Evolutionary conservation across 92 coral and sea anemone species (phyloP), one percentile per base, ranked within the genome.

Genomic region (Palythoa grandis): DNA sequence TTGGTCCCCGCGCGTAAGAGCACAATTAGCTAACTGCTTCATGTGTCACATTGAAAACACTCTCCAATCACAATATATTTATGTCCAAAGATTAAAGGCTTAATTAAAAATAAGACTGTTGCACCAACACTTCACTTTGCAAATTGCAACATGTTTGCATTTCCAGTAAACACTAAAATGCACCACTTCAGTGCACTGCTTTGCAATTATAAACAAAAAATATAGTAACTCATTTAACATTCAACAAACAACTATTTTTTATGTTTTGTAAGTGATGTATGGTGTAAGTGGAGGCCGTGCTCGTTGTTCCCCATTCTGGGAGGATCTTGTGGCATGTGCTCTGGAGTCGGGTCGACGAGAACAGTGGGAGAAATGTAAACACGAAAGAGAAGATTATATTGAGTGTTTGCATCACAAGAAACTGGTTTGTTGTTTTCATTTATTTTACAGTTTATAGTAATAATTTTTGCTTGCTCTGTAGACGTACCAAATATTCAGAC

Each of bases 381-480:
- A 88, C 52, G 74, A 93, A 29, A 89, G 98, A 68, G 99, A 97
- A 67, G 99, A 97, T 66, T 97, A 95, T 65, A 87, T 92, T 23
- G 99, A 97, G 77, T 97, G 99, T 83, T 87, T 97, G 23, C 99
- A 97, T 78, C 99, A 97, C 86, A 92, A 91, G 83, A 97, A 97
- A 95, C 91, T 97, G 92, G 98, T 97, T 29, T 84, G 93, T 72
- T 71, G 2, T 48, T 4, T 76, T 60, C 22, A 60, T 15, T 17
- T 17, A 4, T 60, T 60, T 60, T 8, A 43, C 35, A 29, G 35
- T 29, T n/a, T n/a, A n/a, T 29, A 29, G 35, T 29, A 29, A 29
- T 29, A 29, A 29, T 29, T 29, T 29, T 29, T 29, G 35, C 1
- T 29, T 29, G 35, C 0, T 29, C 35, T 29, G 35, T 29, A 29